Evolutionary conservation across 2,888 invertebrate genomes (phyloP), one percentile per base, ranked within the genome.

Genomic region (Galeopsomyia nigrocyanea): DNA sequence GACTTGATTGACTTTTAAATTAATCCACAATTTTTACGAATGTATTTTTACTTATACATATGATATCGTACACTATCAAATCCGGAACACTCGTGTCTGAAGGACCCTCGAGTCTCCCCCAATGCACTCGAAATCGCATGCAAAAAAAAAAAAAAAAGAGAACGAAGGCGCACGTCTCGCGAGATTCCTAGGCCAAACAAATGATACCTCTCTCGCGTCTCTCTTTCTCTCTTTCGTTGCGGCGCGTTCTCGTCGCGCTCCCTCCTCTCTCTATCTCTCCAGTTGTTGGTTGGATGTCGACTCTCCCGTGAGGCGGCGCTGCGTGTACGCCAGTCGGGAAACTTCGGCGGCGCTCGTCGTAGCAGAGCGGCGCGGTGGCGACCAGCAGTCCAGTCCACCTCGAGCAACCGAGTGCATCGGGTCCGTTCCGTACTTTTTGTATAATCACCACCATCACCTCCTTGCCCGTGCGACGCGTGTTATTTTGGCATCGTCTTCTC

Each of bases 341-440:
- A 65, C 64, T 60, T 65, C 73, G 73, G 68, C 62, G 57, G 7
- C 50, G 10, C 56, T 22, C 21, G 26, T 13, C 49, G 49, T n/a
- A 31, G 17, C 46, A 7, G 56, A 9, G 56, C 22, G 5, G 56
- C 21, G 56, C 22, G 5, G 56, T 10, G 19, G 9, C 19, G 17
- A 21, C 51, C 21, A 39, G 46, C 53, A 17, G 3, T 16, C 67
- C 68, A 74, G 74, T 74, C 71, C 60, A 74, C 64, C 74, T 68
- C 74, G 74, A 74, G 74, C 74, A 57, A 64, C 64, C 71, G 71
- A 65, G 65, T 70, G 61, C 56, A 58, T 16, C 68, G 71, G 71
- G 67, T 70, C n/a, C 50, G 14, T 50, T 60, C 22, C n/a, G 58
- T 57, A 63, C 26, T 3, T 3, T 39, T 31, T 49, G 26, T 49